Base-by-base conservation (phyloP, 2,113 vertebrate species). In the Datnioides undecimradiatus region DNA sequence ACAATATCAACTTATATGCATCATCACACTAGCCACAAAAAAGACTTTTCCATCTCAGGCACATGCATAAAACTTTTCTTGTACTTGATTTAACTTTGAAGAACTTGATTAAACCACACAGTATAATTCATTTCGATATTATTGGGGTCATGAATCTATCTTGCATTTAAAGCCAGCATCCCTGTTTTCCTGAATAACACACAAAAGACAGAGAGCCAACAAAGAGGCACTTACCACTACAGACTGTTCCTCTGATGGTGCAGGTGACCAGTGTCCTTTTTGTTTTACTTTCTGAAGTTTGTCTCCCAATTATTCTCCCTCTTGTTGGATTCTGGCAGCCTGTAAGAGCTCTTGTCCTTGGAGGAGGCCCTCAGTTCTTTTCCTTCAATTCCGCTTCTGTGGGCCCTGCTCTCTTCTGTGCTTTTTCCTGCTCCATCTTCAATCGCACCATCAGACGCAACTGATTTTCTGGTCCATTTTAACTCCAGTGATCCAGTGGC, bases 401-500 rank as follows among this genome's bases (percentile, higher is more conserved):
- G 25, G 12, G 55, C 38, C 27, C 46, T 49, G 19, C n/a, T 40
- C 57, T 52, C 23, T 43, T 65, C 65, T 36, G 13, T 6, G 11
- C 21, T 5, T 66, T 67, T 90, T 84, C 84, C 84, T 54, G 82
- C 45, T 77, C 79, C 79, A 80, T 77, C 91, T 84, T 90, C 55
- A 64, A 74, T 57, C 2, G 13, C 58, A 40, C 31, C 41, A 38
- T 41, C 71, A 45, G 45, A 23, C 43, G 21, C 31, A 27, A 79
- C 33, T 21, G 40, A 38, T 36, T n/a, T 38, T 40, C 48, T 48
- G 43, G 27, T 82, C 73, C 69, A 45, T 82, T 86, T 77, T 23
- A 71, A 68, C 76, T 57, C 38, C 36, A 17, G 38, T 25, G 64
- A 66, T 81, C 78, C 73, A 58, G 38, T 40, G 38, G 38, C 41